Base-by-base conservation (phyloP, 2,113 vertebrate species). In the Apeltes quadracus region DNA sequence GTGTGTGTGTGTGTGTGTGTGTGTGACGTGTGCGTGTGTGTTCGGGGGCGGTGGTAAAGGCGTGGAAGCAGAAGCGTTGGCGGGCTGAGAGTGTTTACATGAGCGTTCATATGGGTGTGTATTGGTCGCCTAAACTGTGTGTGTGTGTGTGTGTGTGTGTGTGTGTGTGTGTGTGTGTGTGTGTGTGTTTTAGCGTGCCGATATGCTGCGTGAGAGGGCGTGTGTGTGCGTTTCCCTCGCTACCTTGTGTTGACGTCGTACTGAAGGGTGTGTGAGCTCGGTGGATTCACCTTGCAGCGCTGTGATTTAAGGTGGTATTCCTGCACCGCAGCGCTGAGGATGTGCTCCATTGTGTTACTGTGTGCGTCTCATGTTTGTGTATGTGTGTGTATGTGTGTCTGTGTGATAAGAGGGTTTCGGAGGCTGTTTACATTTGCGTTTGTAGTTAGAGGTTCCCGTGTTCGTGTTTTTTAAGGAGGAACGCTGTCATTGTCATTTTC, bases 1-100 rank as follows among this genome's bases (percentile, higher is more conserved):
- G 66, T 4, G 72, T 0, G 69, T 1, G 48, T 0, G 70, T 7
- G 46, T 51, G 75, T 46, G 73, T 72, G 69, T 71, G 68, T 86
- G 77, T 75, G 63, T 83, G 68, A 78, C 66, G 88, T 87, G 86
- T 78, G 78, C 81, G 86, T 75, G 62, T n/a, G n/a, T n/a, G n/a
- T n/a, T n/a, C n/a, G n/a, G n/a, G n/a, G n/a, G n/a, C n/a, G n/a
- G n/a, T n/a, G n/a, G n/a, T n/a, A 74, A 71, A 81, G 59, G 57
- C 43, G 46, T 71, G 61, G 32, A 76, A 44, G 59, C 48, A 59
- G 38, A 69, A 62, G 67, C 54, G 15, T 65, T 77, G 74, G 72
- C 27, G 80, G 73, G 39, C 67, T 76, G 59, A 73, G 72, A 82
- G 75, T 88, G 88, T 79, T 89, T 88, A 87, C 81, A 79, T 64